Percentiles rank a stretch among this genome's conserved stretches.
These are phyloP conservation scores for Notoglanidium macrostoma DNA, from an alignment of 2,797 vertebrate species.

Conservation along the genomic window DNA sequence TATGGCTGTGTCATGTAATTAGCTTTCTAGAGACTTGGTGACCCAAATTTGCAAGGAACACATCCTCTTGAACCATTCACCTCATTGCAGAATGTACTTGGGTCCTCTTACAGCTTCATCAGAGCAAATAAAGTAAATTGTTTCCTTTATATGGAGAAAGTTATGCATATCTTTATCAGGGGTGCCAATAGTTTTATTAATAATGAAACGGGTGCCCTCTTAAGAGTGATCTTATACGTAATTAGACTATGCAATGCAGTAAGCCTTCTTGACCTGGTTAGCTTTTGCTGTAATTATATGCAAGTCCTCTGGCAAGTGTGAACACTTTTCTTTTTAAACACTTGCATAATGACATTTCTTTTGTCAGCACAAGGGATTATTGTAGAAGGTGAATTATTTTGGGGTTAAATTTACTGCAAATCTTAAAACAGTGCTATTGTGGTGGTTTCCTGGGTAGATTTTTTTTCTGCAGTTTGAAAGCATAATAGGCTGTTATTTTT, in stretches of 20 bases:
- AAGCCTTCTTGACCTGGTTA: neutral
- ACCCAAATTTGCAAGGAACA: neutral
- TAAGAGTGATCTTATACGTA: neutral
- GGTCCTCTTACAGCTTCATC: neutral
- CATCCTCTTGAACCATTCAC: neutral
- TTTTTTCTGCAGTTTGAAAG: neutral
- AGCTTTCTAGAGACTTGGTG: neutral
- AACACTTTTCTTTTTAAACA: constrained; percentile 13
- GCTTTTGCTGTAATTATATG: constrained; percentile 26
- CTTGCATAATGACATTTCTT: constrained; percentile 3
- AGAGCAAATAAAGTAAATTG: neutral
- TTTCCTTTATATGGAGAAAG: neutral
- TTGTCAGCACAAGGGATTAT: neutral
- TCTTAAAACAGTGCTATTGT: neutral
- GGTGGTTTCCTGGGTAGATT: neutral
- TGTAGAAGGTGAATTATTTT: constrained; percentile 15
- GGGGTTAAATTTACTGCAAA: neutral
- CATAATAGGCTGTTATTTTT: constrained; percentile 21
- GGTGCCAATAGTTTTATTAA: constrained; percentile 3
- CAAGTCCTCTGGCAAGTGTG: constrained; percentile 15
- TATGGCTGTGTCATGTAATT: neutral
- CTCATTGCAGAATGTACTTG: neutral
- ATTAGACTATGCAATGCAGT: neutral
- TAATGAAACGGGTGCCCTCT: neutral
- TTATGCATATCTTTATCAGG: neutral